Percentiles rank a stretch among this genome's conserved stretches.
These are phyloP conservation scores for Ammodytes dubius DNA, from an alignment of 2,113 vertebrate species.

Conservation along the genomic window DNA sequence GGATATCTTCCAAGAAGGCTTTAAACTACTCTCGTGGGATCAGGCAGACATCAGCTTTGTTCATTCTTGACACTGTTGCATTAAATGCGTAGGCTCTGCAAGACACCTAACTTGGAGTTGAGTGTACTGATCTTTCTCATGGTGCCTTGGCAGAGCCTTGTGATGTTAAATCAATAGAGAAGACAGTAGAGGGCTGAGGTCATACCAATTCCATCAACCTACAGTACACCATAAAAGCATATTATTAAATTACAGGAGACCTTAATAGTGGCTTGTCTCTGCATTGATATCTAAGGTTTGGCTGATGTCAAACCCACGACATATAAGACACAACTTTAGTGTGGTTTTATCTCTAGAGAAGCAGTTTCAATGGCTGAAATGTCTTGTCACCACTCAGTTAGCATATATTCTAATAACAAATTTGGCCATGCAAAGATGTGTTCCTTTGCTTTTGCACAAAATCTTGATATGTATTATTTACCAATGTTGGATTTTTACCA, in stretches of 20 bases:
- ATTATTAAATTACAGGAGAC: not conserved
- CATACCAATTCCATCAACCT: not conserved
- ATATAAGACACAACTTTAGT: not conserved
- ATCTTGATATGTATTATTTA: not conserved
- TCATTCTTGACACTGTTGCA: no score
- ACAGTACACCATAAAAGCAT: not conserved
- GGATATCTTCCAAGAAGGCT: no score
- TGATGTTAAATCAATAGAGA: slow-evolving; percentile 5
- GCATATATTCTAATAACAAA: not conserved
- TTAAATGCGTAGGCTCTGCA: no score
- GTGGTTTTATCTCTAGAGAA: not conserved
- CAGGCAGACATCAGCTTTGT: no score
- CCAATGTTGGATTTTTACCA: not conserved
- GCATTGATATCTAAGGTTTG: slow-evolving; percentile 5
- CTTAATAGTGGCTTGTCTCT: not conserved
- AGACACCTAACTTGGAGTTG: not conserved
- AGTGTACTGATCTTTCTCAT: slow-evolving; percentile 1
- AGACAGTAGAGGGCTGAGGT: not conserved
- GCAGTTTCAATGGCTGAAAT: not conserved
- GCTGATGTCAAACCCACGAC: not conserved
- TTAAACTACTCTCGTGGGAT: no score
- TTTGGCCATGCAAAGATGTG: not conserved
- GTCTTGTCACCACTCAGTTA: not conserved
- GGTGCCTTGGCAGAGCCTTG: not conserved
- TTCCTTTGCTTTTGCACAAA: not conserved